Evolutionary conservation across 2,113 vertebrate genomes (phyloP).

Genomic region (Ictalurus punctatus): DNA sequence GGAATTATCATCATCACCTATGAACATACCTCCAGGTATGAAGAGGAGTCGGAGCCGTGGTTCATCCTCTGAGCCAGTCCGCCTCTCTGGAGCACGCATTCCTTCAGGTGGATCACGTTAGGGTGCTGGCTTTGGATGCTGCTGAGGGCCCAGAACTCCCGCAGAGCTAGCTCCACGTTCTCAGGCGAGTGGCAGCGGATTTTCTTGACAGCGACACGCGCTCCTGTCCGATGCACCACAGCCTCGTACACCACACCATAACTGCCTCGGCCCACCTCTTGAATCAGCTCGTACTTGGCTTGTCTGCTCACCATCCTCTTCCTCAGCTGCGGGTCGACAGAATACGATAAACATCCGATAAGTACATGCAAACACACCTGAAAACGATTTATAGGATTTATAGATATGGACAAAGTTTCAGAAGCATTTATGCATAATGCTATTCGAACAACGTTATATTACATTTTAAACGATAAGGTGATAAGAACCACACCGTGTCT

Average conservation of each 20-base stretch:
- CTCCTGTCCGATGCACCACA: constrained; percentile 85
- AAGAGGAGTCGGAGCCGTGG: constrained; percentile 90
- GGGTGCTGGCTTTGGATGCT: constrained; percentile 98
- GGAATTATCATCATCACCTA: not conserved
- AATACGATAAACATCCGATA: not conserved
- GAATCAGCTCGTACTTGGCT: constrained; percentile 98
- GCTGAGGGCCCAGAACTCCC: constrained; percentile 98
- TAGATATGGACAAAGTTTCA: not conserved
- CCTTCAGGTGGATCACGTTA: constrained; percentile 97
- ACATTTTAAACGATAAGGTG: not conserved
- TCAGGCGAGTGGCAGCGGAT: constrained; percentile 97
- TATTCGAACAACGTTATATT: not conserved
- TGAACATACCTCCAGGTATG: constrained; percentile 87
- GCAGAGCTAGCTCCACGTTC: constrained; percentile 94
- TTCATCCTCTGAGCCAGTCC: constrained; percentile 93
- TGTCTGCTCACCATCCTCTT: constrained; percentile 98
- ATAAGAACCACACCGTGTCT: not conserved
- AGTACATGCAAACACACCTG: too few relatives aligned
- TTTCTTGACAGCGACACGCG: constrained; percentile 94
- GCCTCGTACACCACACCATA: constrained; percentile 99
- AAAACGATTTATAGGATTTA: not conserved
- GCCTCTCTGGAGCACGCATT: constrained; percentile 94
- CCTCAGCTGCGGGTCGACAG: constrained; percentile 56
- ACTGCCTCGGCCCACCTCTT: constrained; percentile 97
- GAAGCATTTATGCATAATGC: too few relatives aligned